Evolutionary conservation across 2,113 vertebrate genomes (phyloP).

Genomic region (Macaca nemestrina): DNA sequence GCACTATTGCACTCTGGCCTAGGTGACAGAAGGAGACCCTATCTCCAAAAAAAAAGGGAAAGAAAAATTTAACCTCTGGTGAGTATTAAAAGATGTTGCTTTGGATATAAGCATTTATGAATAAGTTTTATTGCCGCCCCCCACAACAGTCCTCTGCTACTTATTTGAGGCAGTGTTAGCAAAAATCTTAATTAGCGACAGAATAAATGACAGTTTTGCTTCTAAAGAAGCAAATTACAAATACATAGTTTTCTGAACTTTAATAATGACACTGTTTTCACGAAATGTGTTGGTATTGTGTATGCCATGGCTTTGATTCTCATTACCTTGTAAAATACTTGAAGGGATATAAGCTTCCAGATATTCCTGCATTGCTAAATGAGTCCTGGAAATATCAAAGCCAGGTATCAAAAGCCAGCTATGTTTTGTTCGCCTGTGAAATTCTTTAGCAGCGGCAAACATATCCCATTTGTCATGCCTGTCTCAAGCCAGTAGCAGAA

Average conservation of each 20-base stretch:
- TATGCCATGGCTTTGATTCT: slow-evolving; percentile 58
- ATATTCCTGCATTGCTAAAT: slow-evolving; percentile 44
- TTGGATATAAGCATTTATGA: slow-evolving; percentile 23
- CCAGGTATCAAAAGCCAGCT: slow-evolving; percentile 62
- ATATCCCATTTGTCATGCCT: slow-evolving; percentile 54
- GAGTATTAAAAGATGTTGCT: slow-evolving; percentile 17
- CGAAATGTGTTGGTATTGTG: background rate
- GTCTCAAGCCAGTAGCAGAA: slow-evolving; percentile 35
- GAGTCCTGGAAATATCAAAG: slow-evolving; percentile 70
- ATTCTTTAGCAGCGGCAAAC: slow-evolving; percentile 64
- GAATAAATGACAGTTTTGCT: slow-evolving; percentile 22
- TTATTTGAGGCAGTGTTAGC: slow-evolving; percentile 40
- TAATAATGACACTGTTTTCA: slow-evolving; percentile 41
- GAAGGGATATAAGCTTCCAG: slow-evolving; percentile 47
- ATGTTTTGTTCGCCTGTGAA: slow-evolving; percentile 67
- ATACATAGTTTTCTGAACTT: slow-evolving; percentile 28
- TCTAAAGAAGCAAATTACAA: slow-evolving; percentile 38
- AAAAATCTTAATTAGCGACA: slow-evolving; percentile 56
- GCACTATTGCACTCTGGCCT: too few species aligned
- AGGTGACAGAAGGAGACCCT: too few species aligned
- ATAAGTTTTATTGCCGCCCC: slow-evolving; percentile 15
- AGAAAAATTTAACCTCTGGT: slow-evolving; percentile 24
- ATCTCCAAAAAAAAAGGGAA: too few species aligned
- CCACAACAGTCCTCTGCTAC: background rate
- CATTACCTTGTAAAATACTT: slow-evolving; percentile 59